These are phyloP conservation scores for Sicus ferrugineus DNA, from an alignment of 2,888 invertebrate species.

Conservation along the genomic window DNA sequence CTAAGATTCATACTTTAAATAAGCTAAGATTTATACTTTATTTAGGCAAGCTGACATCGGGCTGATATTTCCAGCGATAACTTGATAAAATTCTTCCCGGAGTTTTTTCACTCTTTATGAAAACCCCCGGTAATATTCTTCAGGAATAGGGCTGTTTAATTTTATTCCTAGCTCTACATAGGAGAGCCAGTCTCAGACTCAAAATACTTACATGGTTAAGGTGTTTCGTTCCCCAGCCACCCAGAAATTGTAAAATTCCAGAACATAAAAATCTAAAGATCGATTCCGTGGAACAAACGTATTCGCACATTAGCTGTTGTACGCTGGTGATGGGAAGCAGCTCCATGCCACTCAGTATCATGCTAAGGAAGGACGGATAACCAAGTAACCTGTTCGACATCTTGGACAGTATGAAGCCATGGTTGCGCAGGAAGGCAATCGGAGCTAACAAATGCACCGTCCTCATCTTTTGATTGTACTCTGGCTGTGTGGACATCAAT, in stretches of 20 bases:
- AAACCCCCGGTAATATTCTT: no score
- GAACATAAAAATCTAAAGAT: constrained; percentile 54
- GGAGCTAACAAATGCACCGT: constrained; percentile 77
- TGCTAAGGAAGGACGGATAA: constrained; percentile 53
- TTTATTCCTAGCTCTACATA: no score
- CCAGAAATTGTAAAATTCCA: constrained; percentile 55
- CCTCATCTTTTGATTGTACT: constrained; percentile 73
- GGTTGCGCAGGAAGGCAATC: constrained; percentile 69
- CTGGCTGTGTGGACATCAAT: constrained; percentile 73
- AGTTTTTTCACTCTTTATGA: no score
- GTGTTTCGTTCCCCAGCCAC: constrained; percentile 59
- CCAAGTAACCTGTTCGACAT: constrained; percentile 62
- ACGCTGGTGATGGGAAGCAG: constrained; percentile 68
- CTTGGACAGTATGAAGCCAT: constrained; percentile 65
- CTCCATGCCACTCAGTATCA: constrained; percentile 65
- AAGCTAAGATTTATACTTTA: no score
- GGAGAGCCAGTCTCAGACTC: no score
- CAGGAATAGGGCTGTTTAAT: no score
- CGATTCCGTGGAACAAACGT: constrained; percentile 69
- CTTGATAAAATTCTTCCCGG: no score
- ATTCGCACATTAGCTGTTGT: constrained; percentile 57
- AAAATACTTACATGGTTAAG: constrained; percentile 61
- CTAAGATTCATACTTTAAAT: no score
- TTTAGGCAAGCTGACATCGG: no score
- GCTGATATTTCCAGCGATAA: no score